Conservation (phyloP, 2,888 invertebrate genomes). For the Nowickia ferox region DNA sequence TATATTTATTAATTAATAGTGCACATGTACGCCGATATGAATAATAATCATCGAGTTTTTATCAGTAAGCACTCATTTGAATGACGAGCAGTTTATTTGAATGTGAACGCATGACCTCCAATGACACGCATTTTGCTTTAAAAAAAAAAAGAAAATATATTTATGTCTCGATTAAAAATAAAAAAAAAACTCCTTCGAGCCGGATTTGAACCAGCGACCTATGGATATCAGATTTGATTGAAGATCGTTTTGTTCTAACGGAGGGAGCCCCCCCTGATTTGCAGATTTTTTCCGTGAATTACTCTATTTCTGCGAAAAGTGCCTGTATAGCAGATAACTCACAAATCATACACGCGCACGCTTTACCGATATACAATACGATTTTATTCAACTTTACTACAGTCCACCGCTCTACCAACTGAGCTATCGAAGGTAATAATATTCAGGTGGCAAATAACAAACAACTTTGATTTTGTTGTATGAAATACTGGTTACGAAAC, state of each 20-base stretch:
- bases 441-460: neutral
- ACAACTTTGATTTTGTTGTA: neutral
- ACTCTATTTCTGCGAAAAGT: no score
- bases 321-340: no score
- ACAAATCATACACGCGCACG: no score
- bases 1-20: neutral
- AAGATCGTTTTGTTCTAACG: neutral
- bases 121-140: neutral
- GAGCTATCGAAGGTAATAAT: constrained; percentile 74
- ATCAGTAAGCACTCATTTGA: no score
- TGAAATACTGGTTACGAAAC: neutral
- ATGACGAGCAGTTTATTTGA: no score
- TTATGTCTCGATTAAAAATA: neutral
- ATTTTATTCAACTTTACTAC: constrained; percentile 58
- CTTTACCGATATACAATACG: neutral
- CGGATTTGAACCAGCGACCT: constrained; percentile 89
- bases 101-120: no score
- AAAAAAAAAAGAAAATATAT: neutral
- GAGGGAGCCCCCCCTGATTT: neutral
- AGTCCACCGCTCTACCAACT: constrained; percentile 76
- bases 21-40: neutral
- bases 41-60: no score
- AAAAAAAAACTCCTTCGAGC: constrained; percentile 83
- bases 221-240: constrained; percentile 83
- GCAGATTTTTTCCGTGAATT: no score